Evolutionary conservation across 1,140 invertebrate species (phyloP), one percentile per base, ranked within the genome.

Genomic region (Riptortus pedestris): DNA sequence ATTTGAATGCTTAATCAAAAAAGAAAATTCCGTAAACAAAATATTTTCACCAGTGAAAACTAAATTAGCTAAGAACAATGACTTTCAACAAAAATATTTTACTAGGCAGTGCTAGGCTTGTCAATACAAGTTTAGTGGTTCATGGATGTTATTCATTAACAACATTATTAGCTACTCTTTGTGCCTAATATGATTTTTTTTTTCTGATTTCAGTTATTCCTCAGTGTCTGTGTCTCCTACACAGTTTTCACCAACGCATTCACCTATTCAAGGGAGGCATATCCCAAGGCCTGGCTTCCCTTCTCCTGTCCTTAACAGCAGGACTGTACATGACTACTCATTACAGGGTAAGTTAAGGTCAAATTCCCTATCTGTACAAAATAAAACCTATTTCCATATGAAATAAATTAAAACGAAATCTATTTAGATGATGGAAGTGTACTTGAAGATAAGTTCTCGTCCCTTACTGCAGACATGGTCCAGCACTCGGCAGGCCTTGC

Each of bases 241-340:
- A 18, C 78, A 79, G 66, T 77, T 79, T 66, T 85, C 83, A 11
- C 90, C 90, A 9, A 91, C 88, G 3, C 90, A 93, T 71, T 91
- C 89, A 29, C 90, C 90, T 12, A 84, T 92, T 29, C 88, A 91
- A 55, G 69, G 70, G 1, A 67, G 71, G 27, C 71, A 72, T 65
- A 63, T 70, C 20, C 67, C 69, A 20, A 67, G 68, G 66, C 67
- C 67, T 12, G 71, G 70, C 14, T 72, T 70, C 59, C 70, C 70
- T 11, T 72, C 71, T 2, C 71, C 71, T 18, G 71, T 71, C 20
- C 65, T 68, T 55, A 70, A 67, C 57, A 58, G 64, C 9, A 63
- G 69, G 26, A 60, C 57, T 28, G 33, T 62, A 4, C 68, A 68
- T 65, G 70, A 71, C n/a, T 69, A 65, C 47, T 28, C 68, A 38